These are phyloP conservation scores for Rhagonycha lutea DNA, from an alignment of 2,888 invertebrate species.

Conservation along the genomic window DNA sequence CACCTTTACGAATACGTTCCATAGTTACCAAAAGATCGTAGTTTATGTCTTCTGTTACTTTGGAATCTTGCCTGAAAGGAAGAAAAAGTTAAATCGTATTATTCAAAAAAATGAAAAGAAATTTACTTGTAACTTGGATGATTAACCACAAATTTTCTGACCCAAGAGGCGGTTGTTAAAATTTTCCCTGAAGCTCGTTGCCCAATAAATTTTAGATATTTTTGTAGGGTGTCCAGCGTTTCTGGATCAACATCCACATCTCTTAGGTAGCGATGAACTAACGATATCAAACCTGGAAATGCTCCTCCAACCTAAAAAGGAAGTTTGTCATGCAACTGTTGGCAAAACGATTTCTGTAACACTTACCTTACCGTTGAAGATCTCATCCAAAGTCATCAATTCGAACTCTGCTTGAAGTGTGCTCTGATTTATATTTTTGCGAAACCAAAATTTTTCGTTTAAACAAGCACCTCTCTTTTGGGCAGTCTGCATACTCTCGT, in stretches of 20 bases:
- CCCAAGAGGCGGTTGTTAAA: constrained; percentile 93
- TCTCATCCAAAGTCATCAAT: constrained; percentile 90
- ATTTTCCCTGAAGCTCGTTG: constrained; percentile 86
- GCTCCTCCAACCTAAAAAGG: constrained; percentile 70
- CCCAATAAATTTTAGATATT: constrained; percentile 92
- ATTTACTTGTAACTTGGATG: constrained; percentile 90
- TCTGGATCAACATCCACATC: constrained; percentile 98
- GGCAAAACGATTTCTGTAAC: not conserved
- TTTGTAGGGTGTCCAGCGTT: constrained; percentile 95
- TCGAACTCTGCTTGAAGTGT: constrained; percentile 62
- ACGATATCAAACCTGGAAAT: constrained; percentile 92
- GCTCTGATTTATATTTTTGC: constrained; percentile 69
- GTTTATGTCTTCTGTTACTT: constrained; percentile 84
- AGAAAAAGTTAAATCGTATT: not conserved
- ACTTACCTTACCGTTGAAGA: constrained; percentile 90
- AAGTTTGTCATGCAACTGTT: not conserved
- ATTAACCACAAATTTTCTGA: constrained; percentile 84
- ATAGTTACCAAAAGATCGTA: constrained; percentile 86
- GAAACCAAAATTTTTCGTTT: constrained; percentile 90
- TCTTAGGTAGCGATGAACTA: constrained; percentile 91
- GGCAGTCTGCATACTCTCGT: constrained; percentile 96
- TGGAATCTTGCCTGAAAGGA: constrained; percentile 74
- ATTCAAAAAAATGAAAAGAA: not conserved
- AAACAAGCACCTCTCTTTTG: constrained; percentile 88
- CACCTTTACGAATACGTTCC: constrained; percentile 73